Percentiles rank a stretch among this genome's conserved stretches.
Conservation (phyloP, 2,888 invertebrate genomes). For the Erynnis tages region DNA sequence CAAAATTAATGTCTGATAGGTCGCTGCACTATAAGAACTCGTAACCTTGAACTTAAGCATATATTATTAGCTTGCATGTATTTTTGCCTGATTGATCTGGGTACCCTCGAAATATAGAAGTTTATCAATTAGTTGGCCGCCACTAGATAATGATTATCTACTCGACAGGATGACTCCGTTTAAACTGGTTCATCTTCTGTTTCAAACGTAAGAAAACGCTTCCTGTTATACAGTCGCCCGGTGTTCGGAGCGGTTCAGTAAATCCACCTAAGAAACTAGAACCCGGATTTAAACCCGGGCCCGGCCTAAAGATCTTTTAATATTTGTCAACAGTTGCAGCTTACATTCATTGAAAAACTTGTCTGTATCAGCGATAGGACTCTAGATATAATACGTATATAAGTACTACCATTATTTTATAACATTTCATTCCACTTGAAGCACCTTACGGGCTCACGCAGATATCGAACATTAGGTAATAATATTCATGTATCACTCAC, state of each 20-base stretch:
- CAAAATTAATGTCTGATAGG: slow-evolving; percentile 27
- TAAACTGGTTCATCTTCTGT: slow-evolving; percentile 30
- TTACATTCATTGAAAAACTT: too few relatives aligned
- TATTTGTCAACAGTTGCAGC: too few relatives aligned
- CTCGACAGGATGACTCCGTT: slow-evolving; percentile 36
- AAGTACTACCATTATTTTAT: too few relatives aligned
- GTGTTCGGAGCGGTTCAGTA: slow-evolving; percentile 49
- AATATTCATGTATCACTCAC: slow-evolving; percentile 16
- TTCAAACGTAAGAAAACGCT: slow-evolving; percentile 52
- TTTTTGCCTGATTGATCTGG: neutral
- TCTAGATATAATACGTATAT: too few relatives aligned
- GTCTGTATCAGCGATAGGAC: too few relatives aligned
- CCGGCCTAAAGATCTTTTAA: too few relatives aligned
- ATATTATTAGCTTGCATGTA: slow-evolving; percentile 14
- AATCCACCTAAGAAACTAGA: slow-evolving; percentile 29
- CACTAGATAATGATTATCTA: slow-evolving; percentile 30
- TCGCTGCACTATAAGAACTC: slow-evolving; percentile 22
- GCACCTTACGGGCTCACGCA: slow-evolving; percentile 20
- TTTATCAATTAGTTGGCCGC: slow-evolving; percentile 31
- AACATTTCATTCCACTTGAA: slow-evolving; percentile 18
- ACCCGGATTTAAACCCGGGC: too few relatives aligned
- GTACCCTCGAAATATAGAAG: neutral
- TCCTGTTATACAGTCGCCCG: slow-evolving; percentile 53
- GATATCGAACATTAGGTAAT: slow-evolving; percentile 23
- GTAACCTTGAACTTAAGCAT: slow-evolving; percentile 36